Percentiles rank a stretch among this genome's conserved stretches.
phyloP scores from a whole-genome alignment of 2,888 invertebrate species.

The Caenorhabditis wallacei region DNA sequence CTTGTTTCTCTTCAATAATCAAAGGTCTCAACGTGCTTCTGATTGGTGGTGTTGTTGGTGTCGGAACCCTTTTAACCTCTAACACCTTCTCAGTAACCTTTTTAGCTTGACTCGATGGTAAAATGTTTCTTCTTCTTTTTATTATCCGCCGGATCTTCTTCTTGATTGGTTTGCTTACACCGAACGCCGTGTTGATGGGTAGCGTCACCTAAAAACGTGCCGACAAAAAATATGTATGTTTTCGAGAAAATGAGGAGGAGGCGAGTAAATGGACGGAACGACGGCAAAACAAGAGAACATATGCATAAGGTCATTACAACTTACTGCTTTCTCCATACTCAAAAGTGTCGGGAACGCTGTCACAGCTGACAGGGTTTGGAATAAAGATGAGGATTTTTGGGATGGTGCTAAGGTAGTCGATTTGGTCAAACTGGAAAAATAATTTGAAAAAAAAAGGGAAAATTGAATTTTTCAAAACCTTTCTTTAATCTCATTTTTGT shows the following conservation, averaged over 20 bases:
- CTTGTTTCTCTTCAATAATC: constrained; percentile 39
- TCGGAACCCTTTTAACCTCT: constrained; percentile 47
- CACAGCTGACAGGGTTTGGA: constrained; percentile 27
- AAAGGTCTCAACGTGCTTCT: constrained; percentile 45
- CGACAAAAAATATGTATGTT: neutral
- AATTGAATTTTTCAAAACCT: neutral
- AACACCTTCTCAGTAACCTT: constrained; percentile 46
- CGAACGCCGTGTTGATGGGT: constrained; percentile 29
- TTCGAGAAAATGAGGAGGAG: neutral
- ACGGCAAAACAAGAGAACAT: constrained; percentile 3
- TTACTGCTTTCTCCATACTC: constrained; percentile 55
- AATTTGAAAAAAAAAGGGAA: neutral
- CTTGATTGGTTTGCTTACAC: constrained; percentile 37
- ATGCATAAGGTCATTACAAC: constrained; percentile 12
- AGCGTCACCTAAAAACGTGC: constrained; percentile 51
- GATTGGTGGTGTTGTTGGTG: constrained; percentile 50
- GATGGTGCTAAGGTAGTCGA: neutral
- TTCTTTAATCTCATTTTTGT: neutral
- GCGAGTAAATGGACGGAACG: neutral
- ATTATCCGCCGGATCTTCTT: constrained; percentile 62
- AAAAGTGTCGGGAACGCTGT: constrained; percentile 61
- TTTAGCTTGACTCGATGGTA: constrained; percentile 24
- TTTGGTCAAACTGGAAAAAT: neutral
- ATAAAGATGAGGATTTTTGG: neutral
- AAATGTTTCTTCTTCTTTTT: constrained; percentile 61